Conservation (phyloP, 1,140 invertebrate genomes). For the Heliconius himera region DNA sequence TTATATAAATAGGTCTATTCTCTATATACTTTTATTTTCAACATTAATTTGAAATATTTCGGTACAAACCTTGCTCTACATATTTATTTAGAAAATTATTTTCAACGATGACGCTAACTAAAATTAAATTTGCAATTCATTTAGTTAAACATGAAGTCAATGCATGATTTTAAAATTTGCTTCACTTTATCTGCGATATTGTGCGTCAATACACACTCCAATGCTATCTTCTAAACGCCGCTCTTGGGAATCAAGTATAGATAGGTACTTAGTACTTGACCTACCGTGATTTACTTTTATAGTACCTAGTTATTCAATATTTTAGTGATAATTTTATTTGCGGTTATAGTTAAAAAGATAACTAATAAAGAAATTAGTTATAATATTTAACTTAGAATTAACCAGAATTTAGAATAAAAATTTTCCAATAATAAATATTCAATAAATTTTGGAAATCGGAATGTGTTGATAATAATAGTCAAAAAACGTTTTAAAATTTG, state of each 20-base stretch:
- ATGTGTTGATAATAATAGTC: too few species aligned
- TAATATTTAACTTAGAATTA: too few species aligned
- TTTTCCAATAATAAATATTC: too few species aligned
- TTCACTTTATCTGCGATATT: conserved; percentile 17
- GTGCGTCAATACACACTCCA: conserved; percentile 26
- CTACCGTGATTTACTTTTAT: neutral
- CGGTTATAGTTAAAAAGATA: neutral
- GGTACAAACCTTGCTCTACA: neutral
- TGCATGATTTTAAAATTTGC: conserved; percentile 23
- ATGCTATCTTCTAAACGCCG: conserved; percentile 23
- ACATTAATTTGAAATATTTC: neutral
- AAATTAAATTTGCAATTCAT: conserved; percentile 1
- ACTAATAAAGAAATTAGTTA: too few species aligned
- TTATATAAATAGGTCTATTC: too few species aligned
- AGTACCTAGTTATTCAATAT: too few species aligned
- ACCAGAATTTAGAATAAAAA: too few species aligned
- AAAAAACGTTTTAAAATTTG: neutral
- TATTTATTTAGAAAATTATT: neutral
- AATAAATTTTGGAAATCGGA: too few species aligned
- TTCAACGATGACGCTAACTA: neutral
- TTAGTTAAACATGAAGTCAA: neutral
- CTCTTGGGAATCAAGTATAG: neutral
- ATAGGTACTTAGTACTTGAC: neutral
- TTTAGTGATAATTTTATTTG: neutral
- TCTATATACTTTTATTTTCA: too few species aligned